Percentiles rank a stretch among this genome's conserved stretches.
phyloP scores from a whole-genome alignment of 2,113 vertebrate species.

The Calypte anna region DNA sequence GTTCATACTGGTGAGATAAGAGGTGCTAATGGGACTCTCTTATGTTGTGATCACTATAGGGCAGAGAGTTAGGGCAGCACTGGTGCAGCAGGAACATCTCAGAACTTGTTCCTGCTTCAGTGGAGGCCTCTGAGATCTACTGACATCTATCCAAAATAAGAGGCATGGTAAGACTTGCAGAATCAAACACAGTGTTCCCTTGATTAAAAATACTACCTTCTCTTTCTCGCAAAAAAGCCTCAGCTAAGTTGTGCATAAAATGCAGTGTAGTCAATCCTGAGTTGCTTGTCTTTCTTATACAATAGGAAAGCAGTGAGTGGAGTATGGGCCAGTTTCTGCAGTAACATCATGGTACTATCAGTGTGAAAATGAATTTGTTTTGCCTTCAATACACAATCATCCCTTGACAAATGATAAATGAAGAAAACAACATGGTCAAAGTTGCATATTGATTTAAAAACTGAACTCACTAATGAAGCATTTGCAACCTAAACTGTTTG shows the following conservation, averaged over 20 bases:
- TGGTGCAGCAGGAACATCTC: neutral
- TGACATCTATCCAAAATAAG: neutral
- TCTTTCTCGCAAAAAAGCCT: neutral
- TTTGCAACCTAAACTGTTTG: neutral
- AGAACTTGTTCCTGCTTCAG: neutral
- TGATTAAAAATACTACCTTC: neutral
- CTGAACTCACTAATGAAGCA: neutral
- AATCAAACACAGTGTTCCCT: neutral
- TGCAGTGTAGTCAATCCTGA: neutral
- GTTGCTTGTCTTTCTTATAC: neutral
- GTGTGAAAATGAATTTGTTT: neutral
- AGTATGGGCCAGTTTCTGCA: neutral
- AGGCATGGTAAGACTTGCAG: neutral
- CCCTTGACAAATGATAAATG: neutral
- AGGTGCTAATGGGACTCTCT: neutral
- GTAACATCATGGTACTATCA: neutral
- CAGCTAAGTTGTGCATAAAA: constrained; percentile 2
- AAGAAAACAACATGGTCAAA: neutral
- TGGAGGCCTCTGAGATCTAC: neutral
- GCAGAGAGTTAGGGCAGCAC: neutral
- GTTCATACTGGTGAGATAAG: neutral
- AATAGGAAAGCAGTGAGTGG: neutral
- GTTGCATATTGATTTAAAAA: neutral
- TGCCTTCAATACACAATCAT: neutral
- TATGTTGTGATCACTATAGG: neutral